Evolutionary conservation across 1,140 invertebrate genomes (phyloP), one percentile per base, ranked within the genome.

Genomic region (Pteromalus puparum): DNA sequence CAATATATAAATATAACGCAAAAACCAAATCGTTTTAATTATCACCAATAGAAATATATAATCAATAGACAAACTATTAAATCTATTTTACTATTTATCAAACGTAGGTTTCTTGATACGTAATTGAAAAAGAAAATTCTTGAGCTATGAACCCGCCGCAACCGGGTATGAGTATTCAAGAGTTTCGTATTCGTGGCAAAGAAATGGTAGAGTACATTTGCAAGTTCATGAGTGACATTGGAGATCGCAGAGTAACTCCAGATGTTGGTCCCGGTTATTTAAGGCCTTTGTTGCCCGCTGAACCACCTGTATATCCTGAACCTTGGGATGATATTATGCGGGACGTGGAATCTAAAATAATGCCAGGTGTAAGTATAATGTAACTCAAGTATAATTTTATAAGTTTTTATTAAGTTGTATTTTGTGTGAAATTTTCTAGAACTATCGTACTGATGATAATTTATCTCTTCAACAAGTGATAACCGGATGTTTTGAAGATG

Each of bases 141-240:
- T 0, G 6, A 61, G 53, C 21, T 61, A 61, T 61, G 53, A 61
- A n/a, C 5, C 2, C 5, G 18, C 18, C 53, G 6, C 53, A 61
- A 7, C 53, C 53, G 72, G 68, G 87, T 86, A 99, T 99, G 98
- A 96, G 99, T 91, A 95, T 96, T 68, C 94, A 96, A 74, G 98
- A 99, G 91, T 99, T 99, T 93, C 95, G 98, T 46, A 93, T 95
- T 86, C 94, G 96, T 70, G 98, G 98, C 18, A 97, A 97, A 91
- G 97, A 99, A 92, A 99, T 99, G 98, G 97, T 99, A 28, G 99
- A 99, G 90, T 99, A 99, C 91, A 99, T 99, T 84, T 98, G 98
- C 91, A 95, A 98, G 83, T 99, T 99, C 91, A 94, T 99, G 95
- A 97, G 96, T 83, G 98, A 96, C 48, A 95, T 99, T 80, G 92